Conservation (phyloP, 2,888 invertebrate genomes). For the Pasiphila rectangulata region DNA sequence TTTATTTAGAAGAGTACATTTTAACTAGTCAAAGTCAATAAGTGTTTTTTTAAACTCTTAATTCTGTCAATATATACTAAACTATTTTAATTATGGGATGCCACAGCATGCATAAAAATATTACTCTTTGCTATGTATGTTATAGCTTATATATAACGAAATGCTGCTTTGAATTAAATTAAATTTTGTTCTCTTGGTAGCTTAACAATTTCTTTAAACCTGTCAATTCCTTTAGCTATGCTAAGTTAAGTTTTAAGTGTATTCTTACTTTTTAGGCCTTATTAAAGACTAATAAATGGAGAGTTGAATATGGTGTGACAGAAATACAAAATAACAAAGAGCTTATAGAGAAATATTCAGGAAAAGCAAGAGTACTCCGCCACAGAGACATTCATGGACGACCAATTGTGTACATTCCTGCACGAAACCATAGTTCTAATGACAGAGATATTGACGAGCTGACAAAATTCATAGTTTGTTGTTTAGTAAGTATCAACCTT, state of each 20-base stretch:
- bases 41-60: too few species aligned
- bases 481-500: conserved; percentile 80
- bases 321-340: conserved; percentile 78
- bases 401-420: conserved; percentile 89
- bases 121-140: too few species aligned
- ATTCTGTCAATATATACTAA: too few species aligned
- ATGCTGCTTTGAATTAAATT: too few species aligned
- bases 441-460: conserved; percentile 88
- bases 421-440: conserved; percentile 86
- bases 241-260: neutral
- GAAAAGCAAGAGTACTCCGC: conserved; percentile 85
- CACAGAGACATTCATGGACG: conserved; percentile 87
- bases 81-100: too few species aligned
- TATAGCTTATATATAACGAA: too few species aligned
- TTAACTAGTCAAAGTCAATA: too few species aligned
- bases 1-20: too few species aligned
- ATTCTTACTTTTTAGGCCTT: conserved; percentile 82
- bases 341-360: conserved; percentile 79
- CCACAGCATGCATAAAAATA: too few species aligned
- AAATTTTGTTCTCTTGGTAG: too few species aligned
- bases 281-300: conserved; percentile 90
- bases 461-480: conserved; percentile 89
- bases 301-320: conserved; percentile 85
- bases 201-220: too few species aligned
- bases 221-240: too few species aligned